A percentile compares a stretch with the other conserved stretches of the same genome.
phyloP scores from a whole-genome alignment of 2,113 vertebrate genomes.

The Coreoperca whiteheadi region DNA sequence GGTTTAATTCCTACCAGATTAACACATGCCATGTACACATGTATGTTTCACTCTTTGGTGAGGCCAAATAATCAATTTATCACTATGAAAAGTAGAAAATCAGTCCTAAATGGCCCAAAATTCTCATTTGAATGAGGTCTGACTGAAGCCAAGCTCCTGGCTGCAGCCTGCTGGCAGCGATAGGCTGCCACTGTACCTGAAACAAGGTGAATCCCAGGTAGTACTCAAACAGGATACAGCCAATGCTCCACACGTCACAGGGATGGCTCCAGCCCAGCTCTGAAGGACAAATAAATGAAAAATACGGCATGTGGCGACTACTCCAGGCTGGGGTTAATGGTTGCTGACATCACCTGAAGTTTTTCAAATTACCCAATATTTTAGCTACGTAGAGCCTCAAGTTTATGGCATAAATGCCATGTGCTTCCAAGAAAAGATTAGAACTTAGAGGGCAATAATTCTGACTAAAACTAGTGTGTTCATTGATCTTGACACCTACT shows the following conservation, averaged over 20 bases:
- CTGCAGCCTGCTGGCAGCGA: neutral
- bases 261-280: slow-evolving; percentile 98
- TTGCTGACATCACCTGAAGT: neutral
- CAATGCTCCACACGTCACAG: slow-evolving; percentile 98
- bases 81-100: neutral
- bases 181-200: slow-evolving; percentile 84
- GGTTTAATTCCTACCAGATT: neutral
- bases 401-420: neutral
- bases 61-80: neutral
- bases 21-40: neutral
- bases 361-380: neutral
- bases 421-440: neutral
- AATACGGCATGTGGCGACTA: no score
- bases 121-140: neutral
- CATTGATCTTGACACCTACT: neutral
- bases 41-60: neutral
- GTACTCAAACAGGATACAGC: slow-evolving; percentile 98
- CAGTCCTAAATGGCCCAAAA: neutral
- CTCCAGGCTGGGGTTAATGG: neutral
- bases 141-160: neutral
- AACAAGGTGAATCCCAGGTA: slow-evolving; percentile 98
- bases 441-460: neutral
- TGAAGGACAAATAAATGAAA: slow-evolving; percentile 62
- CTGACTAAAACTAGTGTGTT: neutral
- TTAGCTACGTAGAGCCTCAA: neutral